Percentiles rank a stretch among this genome's conserved stretches.
These are phyloP conservation scores for Acrocephalus arundinaceus DNA, from an alignment of 2,113 vertebrate genomes.

Conservation along the genomic window DNA sequence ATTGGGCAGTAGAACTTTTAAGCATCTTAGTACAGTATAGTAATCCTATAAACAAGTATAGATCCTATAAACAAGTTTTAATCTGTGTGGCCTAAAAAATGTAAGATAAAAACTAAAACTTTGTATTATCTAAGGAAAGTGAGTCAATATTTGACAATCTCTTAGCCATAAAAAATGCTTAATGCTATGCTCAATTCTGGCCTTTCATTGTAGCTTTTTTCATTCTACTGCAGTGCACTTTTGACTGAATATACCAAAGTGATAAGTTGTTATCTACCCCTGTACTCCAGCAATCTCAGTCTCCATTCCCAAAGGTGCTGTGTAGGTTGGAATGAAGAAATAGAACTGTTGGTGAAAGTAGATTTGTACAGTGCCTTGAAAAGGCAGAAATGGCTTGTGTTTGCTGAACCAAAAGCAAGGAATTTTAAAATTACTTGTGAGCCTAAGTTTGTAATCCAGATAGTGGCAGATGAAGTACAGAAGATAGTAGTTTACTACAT, in stretches of 20 bases:
- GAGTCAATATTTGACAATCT: not conserved
- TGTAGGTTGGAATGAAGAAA: not conserved
- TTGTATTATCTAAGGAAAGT: not conserved
- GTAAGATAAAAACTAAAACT: not conserved
- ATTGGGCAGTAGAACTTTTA: not conserved
- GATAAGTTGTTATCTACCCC: not conserved
- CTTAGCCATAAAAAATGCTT: not conserved
- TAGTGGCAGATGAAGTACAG: not conserved
- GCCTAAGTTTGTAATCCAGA: not conserved
- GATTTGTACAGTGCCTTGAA: not conserved
- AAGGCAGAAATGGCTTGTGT: not conserved
- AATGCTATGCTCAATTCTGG: not conserved
- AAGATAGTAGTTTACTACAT: not conserved
- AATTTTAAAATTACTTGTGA: not conserved
- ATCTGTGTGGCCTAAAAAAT: not conserved
- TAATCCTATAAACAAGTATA: not conserved
- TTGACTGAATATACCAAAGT: not conserved
- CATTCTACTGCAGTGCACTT: not conserved
- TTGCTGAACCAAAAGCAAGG: not conserved
- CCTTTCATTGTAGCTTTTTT: not conserved
- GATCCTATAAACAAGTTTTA: not conserved
- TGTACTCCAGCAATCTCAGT: not conserved
- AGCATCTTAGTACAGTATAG: not conserved
- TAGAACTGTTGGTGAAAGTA: not conserved
- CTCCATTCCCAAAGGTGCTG: fast-evolving